Base-by-base conservation (phyloP, 2,113 vertebrate genomes). In the Salminus brasiliensis region DNA sequence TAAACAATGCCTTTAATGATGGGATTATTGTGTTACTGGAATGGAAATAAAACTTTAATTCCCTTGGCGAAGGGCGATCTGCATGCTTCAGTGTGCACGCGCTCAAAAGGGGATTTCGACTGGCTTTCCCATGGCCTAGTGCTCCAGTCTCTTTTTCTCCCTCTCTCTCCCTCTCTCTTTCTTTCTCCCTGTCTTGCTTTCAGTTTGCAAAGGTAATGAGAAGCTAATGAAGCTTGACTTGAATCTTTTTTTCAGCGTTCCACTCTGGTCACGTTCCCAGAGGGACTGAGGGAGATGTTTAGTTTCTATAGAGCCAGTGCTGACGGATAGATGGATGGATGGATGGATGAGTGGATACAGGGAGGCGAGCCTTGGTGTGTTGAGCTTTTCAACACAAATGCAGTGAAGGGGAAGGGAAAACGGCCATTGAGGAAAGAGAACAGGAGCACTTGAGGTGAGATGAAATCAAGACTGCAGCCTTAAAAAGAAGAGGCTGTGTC, bases 161-260 rank as follows among this genome's bases (percentile, higher is more conserved):
- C 39, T 45, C 72, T 74, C 72, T 68, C 39, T 32, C 71, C 39
- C 65, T 52, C 9, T 69, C 53, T 60, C 59, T 68, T 60, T 32
- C 45, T 75, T 53, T 60, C 71, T 71, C 85, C 82, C 83, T 91
- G 89, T 91, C 92, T 92, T 93, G 89, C 94, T 93, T 92, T 94
- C 91, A 89, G 92, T 94, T 94, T 92, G 93, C 93, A 93, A 93
- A 95, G 94, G 94, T 95, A 96, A 97, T 95, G 95, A 96, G 95
- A 94, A 95, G 89, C 94, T 96, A 95, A 96, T 95, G 95, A 98
- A 95, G 93, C 96, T 94, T 95, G 96, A 96, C 96, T 94, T 87
- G 94, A 91, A 89, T 90, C n/a, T n/a, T n/a, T 90, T 92, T 92
- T 93, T 93, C 92, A 91, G 88, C 89, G 81, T 91, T 91, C 88